Base-by-base conservation (phyloP, 1,140 invertebrate genomes). In the Zaprionus gabonicus region DNA sequence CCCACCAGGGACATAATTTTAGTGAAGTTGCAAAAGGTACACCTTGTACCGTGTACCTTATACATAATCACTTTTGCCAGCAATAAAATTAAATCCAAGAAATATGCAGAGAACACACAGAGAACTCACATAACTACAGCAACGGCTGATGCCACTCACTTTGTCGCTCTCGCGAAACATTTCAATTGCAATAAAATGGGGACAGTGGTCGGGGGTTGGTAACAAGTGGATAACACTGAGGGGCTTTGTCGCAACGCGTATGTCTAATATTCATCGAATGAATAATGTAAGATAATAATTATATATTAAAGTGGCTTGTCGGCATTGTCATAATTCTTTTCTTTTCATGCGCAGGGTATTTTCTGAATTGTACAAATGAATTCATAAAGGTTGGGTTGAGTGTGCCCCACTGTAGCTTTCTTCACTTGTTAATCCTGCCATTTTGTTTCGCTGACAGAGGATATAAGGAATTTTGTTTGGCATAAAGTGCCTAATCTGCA, bases 171-270 rank as follows among this genome's bases (percentile, higher is more conserved):
- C 31, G 76, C 71, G 64, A 82, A 85, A 90, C 75, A 88, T 88
- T 88, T 76, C 90, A 90, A 88, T 88, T 88, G 85, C 85, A 88
- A 90, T 88, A 81, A 90, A 85, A 88, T 90, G 80, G 85, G 60
- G 69, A 77, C 85, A 88, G 13, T 1, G 55, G 27, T 20, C 56
- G 4, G 41, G 49, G 20, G 4, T n/a, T 55, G 62, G 20, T 20
- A 20, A 44, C 51, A 13, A 53, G 64, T 44, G 64, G 76, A 80
- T 65, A 58, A 65, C 76, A 86, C 78, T 62, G 70, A 10, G 67
- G 71, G 65, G 78, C 76, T 55, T 44, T 44, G 65, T 70, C 56
- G 58, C 71, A 38, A 28, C 66, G 15, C 41, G 71, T 71, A 81
- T 72, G 69, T 80, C 81, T 90, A 90, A 88, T 85, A 88, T 85